These are phyloP conservation scores for Aurelia sp. DNA, from an alignment of 30 jellyfish, hydroid and myxozoan species.

Conservation along the genomic window DNA sequence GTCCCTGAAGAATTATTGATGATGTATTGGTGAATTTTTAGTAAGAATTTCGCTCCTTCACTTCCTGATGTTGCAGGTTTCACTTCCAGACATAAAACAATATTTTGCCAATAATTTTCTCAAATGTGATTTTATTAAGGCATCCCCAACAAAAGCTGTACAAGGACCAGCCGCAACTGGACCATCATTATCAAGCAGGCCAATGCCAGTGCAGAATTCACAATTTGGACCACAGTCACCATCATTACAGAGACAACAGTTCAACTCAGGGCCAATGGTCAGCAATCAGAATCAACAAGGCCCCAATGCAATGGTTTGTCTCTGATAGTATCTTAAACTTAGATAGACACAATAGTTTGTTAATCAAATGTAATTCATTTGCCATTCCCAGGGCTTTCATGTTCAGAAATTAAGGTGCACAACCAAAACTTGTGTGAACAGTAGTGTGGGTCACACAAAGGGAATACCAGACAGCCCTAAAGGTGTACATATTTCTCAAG, in stretches of 20 bases:
- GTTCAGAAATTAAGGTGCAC: too few species aligned
- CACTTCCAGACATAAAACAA: background rate
- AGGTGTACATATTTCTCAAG: too few species aligned
- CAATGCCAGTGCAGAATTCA: constrained; percentile 40
- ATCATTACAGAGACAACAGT: constrained; percentile 60
- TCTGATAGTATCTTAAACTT: background rate
- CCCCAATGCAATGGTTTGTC: background rate
- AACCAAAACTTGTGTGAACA: too few species aligned
- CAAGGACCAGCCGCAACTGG: constrained; percentile 47
- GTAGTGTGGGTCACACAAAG: too few species aligned
- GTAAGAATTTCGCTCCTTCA: too few species aligned
- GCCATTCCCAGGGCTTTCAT: too few species aligned
- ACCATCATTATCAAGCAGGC: constrained; percentile 48
- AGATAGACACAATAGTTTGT: too few species aligned
- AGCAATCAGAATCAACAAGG: constrained; percentile 13
- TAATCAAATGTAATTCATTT: too few species aligned
- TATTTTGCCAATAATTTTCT: background rate
- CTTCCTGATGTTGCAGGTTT: too few species aligned
- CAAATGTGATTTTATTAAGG: background rate
- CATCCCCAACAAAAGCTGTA: constrained; percentile 31
- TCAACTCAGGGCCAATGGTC: constrained; percentile 25
- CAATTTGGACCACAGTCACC: constrained; percentile 65
- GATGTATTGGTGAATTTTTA: too few species aligned
- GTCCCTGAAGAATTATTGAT: too few species aligned
- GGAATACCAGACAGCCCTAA: too few species aligned